Conservation (phyloP, 2,888 invertebrate species). For the Hypercompe scribonia region DNA sequence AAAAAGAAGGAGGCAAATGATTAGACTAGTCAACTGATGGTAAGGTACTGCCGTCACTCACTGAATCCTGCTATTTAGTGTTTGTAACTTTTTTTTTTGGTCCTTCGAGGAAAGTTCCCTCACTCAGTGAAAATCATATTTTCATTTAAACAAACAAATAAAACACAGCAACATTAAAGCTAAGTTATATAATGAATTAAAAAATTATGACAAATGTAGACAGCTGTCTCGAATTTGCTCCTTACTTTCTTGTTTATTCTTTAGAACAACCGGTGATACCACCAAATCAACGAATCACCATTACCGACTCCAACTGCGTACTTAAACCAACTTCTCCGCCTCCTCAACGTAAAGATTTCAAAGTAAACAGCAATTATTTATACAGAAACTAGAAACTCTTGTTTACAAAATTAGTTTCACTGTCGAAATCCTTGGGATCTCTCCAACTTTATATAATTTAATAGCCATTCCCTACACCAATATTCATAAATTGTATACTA, state of each 20-base stretch:
- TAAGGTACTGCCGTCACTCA: too few species aligned
- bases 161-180: too few species aligned
- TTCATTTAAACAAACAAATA: neutral
- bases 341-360: neutral
- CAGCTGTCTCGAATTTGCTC: neutral
- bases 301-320: neutral
- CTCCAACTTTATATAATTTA: neutral
- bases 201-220: neutral
- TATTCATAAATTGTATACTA: neutral
- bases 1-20: too few species aligned
- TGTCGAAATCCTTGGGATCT: neutral
- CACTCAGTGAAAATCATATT: neutral
- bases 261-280: too few species aligned
- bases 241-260: too few species aligned
- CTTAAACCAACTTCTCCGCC: neutral
- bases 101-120: too few species aligned
- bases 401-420: neutral
- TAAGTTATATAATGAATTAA: neutral
- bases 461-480: neutral
- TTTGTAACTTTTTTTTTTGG: too few species aligned
- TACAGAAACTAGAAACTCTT: conserved; percentile 4
- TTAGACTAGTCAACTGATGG: too few species aligned
- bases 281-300: neutral
- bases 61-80: too few species aligned
- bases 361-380: conserved; percentile 3